Percentiles rank a stretch among this genome's conserved stretches.
Evolutionary conservation across 2,888 invertebrate species (phyloP).

Genomic region (Ernsta delagoae): DNA sequence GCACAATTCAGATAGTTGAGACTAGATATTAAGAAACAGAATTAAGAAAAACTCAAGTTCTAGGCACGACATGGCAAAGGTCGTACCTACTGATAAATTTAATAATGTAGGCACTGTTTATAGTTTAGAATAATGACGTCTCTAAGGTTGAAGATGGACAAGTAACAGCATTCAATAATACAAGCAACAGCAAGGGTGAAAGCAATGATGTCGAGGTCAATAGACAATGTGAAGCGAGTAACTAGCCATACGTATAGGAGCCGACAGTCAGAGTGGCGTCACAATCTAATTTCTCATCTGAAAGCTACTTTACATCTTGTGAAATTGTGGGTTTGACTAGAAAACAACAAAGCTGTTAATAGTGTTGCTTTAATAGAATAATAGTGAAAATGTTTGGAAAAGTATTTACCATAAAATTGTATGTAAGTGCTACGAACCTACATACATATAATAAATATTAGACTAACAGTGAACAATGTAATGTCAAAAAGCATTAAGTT

Average conservation of each 20-base stretch:
- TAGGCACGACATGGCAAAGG: constrained; percentile 2
- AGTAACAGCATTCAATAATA: constrained; percentile 42
- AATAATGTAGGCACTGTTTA: constrained; percentile 1
- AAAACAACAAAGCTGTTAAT: neutral
- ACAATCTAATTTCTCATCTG: constrained; percentile 49
- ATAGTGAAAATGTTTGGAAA: too few species aligned
- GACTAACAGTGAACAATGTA: too few species aligned
- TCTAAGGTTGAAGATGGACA: constrained; percentile 44
- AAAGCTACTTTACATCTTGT: constrained; percentile 19
- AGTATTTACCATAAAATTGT: too few species aligned
- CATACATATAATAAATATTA: too few species aligned
- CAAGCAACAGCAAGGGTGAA: constrained; percentile 48
- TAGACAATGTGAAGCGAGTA: constrained; percentile 56
- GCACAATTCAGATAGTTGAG: constrained; percentile 15
- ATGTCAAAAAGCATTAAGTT: too few species aligned
- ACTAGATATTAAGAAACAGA: neutral
- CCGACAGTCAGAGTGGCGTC: constrained; percentile 44
- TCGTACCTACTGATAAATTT: neutral
- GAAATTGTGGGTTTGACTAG: neutral
- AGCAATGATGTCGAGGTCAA: constrained; percentile 55
- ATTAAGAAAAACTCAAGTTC: constrained; percentile 12
- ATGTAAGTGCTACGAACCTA: too few species aligned
- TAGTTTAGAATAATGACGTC: constrained; percentile 42
- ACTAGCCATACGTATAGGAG: constrained; percentile 45
- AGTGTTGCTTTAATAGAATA: too few species aligned